phyloP scores from a whole-genome alignment of 92 coral and sea anemone genomes.

The Siderastrea radians region DNA sequence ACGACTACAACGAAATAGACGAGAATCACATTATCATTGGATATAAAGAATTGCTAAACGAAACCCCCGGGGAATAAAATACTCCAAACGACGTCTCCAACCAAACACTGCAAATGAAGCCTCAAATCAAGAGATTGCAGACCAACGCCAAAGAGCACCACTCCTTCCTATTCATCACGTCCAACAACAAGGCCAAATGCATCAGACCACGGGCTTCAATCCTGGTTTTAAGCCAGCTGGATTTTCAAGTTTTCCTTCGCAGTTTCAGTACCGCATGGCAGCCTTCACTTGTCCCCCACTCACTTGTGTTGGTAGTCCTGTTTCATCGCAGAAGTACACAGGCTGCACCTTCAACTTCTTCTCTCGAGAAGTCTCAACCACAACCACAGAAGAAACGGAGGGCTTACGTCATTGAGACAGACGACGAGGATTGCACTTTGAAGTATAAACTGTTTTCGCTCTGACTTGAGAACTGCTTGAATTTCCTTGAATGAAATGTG shows the following conservation, averaged over 20 bases:
- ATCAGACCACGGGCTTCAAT: conserved; percentile 26
- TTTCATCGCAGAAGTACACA: neutral
- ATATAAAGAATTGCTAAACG: conserved; percentile 22
- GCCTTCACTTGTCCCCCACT: conserved; percentile 45
- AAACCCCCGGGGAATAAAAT: neutral
- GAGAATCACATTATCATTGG: conserved; percentile 74
- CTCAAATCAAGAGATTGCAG: conserved; percentile 26
- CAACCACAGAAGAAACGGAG: too few relatives aligned
- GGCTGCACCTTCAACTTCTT: conserved; percentile 28
- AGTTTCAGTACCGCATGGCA: conserved; percentile 43
- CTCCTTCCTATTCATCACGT: conserved; percentile 7
- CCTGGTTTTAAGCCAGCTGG: conserved; percentile 52
- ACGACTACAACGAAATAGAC: conserved; percentile 60
- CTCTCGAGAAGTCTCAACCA: conserved; percentile 8
- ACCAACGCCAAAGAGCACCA: conserved; percentile 36
- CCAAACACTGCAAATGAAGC: conserved; percentile 24
- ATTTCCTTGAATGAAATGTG: too few relatives aligned
- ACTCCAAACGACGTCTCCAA: conserved; percentile 13
- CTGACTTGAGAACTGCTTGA: too few relatives aligned
- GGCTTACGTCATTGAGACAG: conserved; percentile 62
- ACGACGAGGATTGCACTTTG: conserved; percentile 48
- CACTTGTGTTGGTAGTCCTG: conserved; percentile 27
- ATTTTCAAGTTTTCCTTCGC: conserved; percentile 29
- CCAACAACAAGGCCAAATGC: too few relatives aligned
- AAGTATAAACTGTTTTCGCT: neutral